Evolutionary conservation across 2,888 invertebrate genomes (phyloP).

Genomic region (Tolmerus cingulatus): DNA sequence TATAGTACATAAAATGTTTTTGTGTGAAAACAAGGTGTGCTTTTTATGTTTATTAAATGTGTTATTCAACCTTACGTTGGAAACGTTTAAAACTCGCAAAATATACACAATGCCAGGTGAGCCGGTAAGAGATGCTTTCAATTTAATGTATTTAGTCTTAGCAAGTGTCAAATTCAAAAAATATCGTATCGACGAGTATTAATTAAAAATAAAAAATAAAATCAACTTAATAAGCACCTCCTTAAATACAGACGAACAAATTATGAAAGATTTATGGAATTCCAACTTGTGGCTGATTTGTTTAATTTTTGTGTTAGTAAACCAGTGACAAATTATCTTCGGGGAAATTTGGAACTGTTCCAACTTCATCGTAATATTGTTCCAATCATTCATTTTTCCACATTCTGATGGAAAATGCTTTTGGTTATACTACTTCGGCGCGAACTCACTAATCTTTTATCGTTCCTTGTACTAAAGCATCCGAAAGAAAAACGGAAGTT

Average conservation of each 20-base stretch:
- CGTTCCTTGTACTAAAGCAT: too few relatives aligned
- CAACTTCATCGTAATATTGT: too few relatives aligned
- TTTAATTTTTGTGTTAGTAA: not conserved
- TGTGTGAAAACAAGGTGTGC: constrained; percentile 37
- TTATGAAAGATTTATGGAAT: not conserved
- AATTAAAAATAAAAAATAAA: not conserved
- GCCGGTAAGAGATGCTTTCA: constrained; percentile 16
- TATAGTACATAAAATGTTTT: constrained; percentile 34
- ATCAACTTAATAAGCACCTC: not conserved
- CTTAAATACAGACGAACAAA: not conserved
- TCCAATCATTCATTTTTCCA: too few relatives aligned
- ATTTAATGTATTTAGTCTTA: constrained; percentile 12
- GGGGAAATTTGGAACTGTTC: too few relatives aligned
- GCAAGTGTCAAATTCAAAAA: not conserved
- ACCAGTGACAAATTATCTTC: not conserved
- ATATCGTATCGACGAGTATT: not conserved
- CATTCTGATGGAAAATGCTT: too few relatives aligned
- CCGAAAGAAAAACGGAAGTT: too few relatives aligned
- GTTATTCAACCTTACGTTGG: constrained; percentile 6
- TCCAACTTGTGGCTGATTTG: constrained; percentile 10
- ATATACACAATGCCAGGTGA: not conserved
- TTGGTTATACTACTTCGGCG: too few relatives aligned
- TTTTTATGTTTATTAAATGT: constrained; percentile 42
- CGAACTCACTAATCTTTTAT: too few relatives aligned
- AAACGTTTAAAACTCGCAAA: constrained; percentile 10